Base-by-base conservation (phyloP, 2,113 vertebrate genomes). In the Motacilla tschutschensis region DNA sequence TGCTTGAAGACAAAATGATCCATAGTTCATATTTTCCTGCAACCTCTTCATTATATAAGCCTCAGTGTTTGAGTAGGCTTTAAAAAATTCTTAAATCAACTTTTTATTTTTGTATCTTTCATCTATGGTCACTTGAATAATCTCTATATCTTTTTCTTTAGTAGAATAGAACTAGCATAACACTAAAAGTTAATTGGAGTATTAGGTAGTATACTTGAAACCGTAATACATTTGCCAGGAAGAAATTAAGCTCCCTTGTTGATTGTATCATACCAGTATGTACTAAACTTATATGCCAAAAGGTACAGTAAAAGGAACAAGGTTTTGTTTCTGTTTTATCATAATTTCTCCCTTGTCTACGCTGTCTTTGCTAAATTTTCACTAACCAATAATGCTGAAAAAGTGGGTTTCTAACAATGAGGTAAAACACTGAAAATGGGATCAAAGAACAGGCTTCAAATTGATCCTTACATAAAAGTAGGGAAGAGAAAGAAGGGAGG, bases 151-250 rank as follows among this genome's bases (percentile, higher is more conserved):
- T 35, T 94, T 85, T 89, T 79, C 92, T 95, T 97, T 96, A 97
- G 95, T 97, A 97, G 96, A 94, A 94, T 89, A 95, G 93, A 93
- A 81, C 95, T 97, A 96, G 95, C 94, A 92, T 95, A 92, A 93
- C 74, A 95, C 72, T 95, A 93, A 95, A 87, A 93, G 96, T 96
- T 97, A 97, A 96, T 86, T 83, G 93, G 86, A 89, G 65, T 70
- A 78, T 69, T 96, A 96, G 97, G 97, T 96, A 96, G 97, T 95
- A 93, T 91, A 88, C 28, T 85, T 95, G 87, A 83, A 60, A 75
- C 89, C 26, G 59, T 69, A 62, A 35, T 26, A 47, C 9, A 65
- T 91, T n/a, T 77, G 38, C 64, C 59, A 41, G 94, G 91, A 90
- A 87, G 83, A 83, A 76, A 83, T 58, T 38, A 87, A 55, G 31